Percentiles rank a stretch among this genome's conserved stretches.
Evolutionary conservation across 2,113 vertebrate species (phyloP).

Genomic region (Bubo scandiacus): DNA sequence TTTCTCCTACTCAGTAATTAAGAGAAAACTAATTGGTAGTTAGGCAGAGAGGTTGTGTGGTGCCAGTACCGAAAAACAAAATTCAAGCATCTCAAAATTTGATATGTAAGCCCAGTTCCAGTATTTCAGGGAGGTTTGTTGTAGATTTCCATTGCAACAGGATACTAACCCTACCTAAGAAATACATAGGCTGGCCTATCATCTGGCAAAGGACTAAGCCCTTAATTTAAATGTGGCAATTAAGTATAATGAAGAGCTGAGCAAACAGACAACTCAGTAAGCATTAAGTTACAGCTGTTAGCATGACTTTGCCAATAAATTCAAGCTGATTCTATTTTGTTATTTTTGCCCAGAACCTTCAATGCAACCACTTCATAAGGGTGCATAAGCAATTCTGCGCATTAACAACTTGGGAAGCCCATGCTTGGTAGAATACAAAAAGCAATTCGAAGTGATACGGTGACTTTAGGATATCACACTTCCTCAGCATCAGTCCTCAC

Average conservation of each 20-base stretch:
- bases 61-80: rapidly evolving
- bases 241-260: neutral
- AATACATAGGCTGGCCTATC: neutral
- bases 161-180: neutral
- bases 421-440: neutral
- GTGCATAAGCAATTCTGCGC: neutral
- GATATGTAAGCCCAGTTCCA: neutral
- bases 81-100: neutral
- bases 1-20: neutral
- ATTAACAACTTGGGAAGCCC: neutral
- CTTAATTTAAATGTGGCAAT: neutral
- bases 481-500: no score
- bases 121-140: neutral
- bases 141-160: neutral
- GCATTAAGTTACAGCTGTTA: neutral
- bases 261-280: neutral
- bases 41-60: neutral
- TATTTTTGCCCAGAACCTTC: neutral
- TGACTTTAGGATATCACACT: neutral
- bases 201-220: neutral
- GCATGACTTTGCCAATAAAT: neutral
- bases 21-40: neutral
- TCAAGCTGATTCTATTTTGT: neutral
- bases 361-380: neutral
- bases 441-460: neutral